Evolutionary conservation across 1,140 invertebrate genomes (phyloP).

Genomic region (Drosophila miranda): DNA sequence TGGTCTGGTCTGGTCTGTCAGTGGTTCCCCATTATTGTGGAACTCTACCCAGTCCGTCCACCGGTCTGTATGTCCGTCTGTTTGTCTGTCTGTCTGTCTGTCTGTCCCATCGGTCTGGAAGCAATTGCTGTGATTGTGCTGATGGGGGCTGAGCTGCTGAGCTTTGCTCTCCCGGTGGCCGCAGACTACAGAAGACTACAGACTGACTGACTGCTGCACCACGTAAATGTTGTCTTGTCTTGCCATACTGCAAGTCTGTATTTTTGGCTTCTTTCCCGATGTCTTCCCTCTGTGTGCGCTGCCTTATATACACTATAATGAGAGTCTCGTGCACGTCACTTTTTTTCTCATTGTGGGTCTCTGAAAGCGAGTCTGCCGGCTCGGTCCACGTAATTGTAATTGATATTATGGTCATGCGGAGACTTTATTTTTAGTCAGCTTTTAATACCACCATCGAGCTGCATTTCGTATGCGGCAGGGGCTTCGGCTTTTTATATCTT

Average conservation of each 20-base stretch:
- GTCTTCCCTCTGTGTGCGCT: constrained; percentile 15
- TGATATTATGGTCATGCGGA: constrained; percentile 75
- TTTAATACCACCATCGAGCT: constrained; percentile 44
- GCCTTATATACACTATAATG: constrained; percentile 64
- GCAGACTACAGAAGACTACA: constrained; percentile 1
- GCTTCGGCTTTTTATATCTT: constrained; percentile 31
- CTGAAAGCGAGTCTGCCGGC: constrained; percentile 43
- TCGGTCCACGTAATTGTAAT: constrained; percentile 57
- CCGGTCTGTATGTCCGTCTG: neutral
- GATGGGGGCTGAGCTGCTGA: constrained; percentile 32
- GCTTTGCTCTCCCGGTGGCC: constrained; percentile 13
- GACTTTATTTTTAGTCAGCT: constrained; percentile 70
- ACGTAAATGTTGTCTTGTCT: constrained; percentile 56
- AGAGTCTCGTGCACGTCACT: constrained; percentile 71
- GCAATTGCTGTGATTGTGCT: constrained; percentile 69
- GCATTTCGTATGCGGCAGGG: constrained; percentile 57
- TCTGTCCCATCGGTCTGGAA: constrained; percentile 19
- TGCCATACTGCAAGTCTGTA: constrained; percentile 54
- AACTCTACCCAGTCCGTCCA: constrained; percentile 13
- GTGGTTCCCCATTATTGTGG: constrained; percentile 43
- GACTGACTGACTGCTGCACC: constrained; percentile 30
- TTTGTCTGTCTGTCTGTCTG: constrained; percentile 1
- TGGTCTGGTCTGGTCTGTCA: constrained; percentile 39
- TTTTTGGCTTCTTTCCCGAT: constrained; percentile 59
- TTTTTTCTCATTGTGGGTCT: constrained; percentile 42